Base-by-base conservation (phyloP, 1,140 invertebrate species). In the Micrasema longulum region DNA sequence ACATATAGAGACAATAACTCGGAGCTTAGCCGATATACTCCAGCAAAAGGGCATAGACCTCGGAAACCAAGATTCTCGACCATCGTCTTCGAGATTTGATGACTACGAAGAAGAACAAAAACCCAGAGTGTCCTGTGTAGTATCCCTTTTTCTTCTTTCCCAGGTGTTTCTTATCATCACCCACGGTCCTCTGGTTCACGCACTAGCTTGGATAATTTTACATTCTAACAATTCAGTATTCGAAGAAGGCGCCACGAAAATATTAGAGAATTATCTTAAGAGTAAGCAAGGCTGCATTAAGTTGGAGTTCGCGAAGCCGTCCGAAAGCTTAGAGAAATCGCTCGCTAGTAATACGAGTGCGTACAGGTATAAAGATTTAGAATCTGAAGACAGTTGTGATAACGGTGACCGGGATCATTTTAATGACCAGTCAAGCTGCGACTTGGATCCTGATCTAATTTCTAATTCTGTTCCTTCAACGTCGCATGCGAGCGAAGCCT, bases 121-220 rank as follows among this genome's bases (percentile, higher is more conserved):
- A 81, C 91, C 92, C 12, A 88, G 90, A 74, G 91, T 96, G 0
- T 96, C 95, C 69, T 92, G 93, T 65, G 93, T 97, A 2, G 94
- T 98, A 0, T 90, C 96, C 0, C 84, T 99, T 48, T 99, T 97
- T 85, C 83, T 99, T 43, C 82, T 98, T 43, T 97, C 96, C 3
- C 94, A 98, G 90, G 95, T 98, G n/a, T 98, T 98, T 85, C 85
- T 98, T 31, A 98, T 99, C 69, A 90, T 98, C 64, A 93, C 92
- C 0, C 94, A 98, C 79, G 88, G 89, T 7, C 95, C 96, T 1
- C 87, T 99, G 60, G 94, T 98, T 9, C 91, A 94, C 77, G 91
- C 93, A 0, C 80, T 99, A 66, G 95, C 95, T 26, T 92, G 94
- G 84, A 93, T 97, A 35, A 93, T 98, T 76, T 83, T 98, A 1